These are phyloP conservation scores for Prionailurus viverrinus DNA, from an alignment of 2,113 vertebrate genomes.

Conservation along the genomic window DNA sequence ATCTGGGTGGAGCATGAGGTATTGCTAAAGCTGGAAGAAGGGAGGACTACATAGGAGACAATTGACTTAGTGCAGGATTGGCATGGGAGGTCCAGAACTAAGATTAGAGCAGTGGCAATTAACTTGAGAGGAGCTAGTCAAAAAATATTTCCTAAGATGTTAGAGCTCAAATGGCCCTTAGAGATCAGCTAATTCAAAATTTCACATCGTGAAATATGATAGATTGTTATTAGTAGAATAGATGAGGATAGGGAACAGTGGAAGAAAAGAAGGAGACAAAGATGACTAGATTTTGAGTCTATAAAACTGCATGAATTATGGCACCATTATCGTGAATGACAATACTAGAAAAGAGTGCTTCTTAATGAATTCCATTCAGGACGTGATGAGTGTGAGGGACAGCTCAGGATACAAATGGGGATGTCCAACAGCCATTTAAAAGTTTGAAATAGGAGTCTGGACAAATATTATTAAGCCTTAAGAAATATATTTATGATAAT, in stretches of 20 bases:
- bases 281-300: conserved; percentile 44
- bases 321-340: background rate
- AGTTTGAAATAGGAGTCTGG: background rate
- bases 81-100: background rate
- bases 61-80: background rate
- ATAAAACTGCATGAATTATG: background rate
- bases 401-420: background rate
- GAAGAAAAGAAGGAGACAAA: background rate
- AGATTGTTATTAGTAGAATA: background rate
- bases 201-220: background rate
- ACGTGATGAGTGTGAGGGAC: background rate
- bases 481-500: background rate
- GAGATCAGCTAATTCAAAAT: conserved; percentile 10
- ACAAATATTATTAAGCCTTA: background rate
- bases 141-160: background rate
- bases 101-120: background rate
- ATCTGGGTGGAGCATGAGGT: background rate
- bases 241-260: background rate
- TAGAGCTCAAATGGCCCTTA: conserved; percentile 2
- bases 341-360: background rate
- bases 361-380: background rate
- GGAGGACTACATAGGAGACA: background rate
- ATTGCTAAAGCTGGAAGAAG: background rate
- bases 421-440: background rate
- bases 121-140: background rate